These are phyloP conservation scores for Lathronympha strigana DNA, from an alignment of 2,888 invertebrate genomes.

Conservation along the genomic window DNA sequence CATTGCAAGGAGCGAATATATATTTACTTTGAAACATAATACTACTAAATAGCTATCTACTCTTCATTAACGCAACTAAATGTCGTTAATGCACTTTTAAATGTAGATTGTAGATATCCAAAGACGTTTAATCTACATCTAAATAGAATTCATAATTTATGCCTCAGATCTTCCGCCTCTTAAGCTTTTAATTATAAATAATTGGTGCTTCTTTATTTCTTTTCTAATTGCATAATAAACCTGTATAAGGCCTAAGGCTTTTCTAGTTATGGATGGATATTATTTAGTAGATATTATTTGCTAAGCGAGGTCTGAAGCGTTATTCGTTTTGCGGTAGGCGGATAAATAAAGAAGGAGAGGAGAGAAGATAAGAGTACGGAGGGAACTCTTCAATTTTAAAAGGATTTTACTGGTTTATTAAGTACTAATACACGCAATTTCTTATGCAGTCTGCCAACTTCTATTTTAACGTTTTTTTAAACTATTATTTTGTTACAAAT, in stretches of 20 bases:
- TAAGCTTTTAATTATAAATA: slow-evolving; percentile 19
- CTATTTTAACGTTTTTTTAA: no score
- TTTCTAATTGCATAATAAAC: slow-evolving; percentile 12
- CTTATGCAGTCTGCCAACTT: no score
- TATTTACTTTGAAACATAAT: not conserved
- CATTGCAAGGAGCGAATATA: no score
- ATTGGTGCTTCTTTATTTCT: slow-evolving; percentile 14
- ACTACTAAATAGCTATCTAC: not conserved
- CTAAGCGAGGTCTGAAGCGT: not conserved
- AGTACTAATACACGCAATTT: no score
- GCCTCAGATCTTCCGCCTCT: slow-evolving; percentile 22
- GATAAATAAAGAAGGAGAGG: no score
- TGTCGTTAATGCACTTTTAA: slow-evolving; percentile 2
- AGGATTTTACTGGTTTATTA: no score
- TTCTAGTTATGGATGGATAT: no score
- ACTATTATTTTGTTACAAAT: no score
- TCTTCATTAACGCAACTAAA: slow-evolving; percentile 4
- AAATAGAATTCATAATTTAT: slow-evolving; percentile 25
- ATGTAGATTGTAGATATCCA: slow-evolving; percentile 8
- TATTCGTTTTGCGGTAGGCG: no score
- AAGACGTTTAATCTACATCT: slow-evolving; percentile 19
- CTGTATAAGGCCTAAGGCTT: not conserved
- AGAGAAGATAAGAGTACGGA: no score
- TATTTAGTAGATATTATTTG: not conserved
- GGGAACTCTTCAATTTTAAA: no score